Base-by-base conservation (phyloP, 2,888 invertebrate species). In the Drosophila lutescens region DNA sequence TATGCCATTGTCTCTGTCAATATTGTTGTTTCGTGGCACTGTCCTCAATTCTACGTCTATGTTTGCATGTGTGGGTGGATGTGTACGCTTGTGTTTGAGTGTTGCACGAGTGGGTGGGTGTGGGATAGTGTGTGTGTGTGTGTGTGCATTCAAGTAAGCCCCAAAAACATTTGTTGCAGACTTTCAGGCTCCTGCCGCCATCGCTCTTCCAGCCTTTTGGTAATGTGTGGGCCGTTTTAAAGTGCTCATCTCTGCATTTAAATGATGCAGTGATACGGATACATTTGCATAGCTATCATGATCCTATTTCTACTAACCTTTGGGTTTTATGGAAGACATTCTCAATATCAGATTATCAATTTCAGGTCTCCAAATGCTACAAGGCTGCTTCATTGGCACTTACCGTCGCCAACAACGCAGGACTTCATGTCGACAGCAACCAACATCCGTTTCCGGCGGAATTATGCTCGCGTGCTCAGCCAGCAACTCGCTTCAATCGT, bases 1-100 rank as follows among this genome's bases (percentile, higher is more conserved):
- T 80, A 80, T 80, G 84, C 72, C 79, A 86, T 86, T 83, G 86
- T 86, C 81, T 86, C 67, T 86, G 83, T 80, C 85, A 84, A 81
- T 82, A 85, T 82, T 85, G 82, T 78, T 81, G 76, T 74, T 74
- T 67, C 67, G 70, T 71, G 66, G 74, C 73, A 65, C 61, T 77
- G 74, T 80, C 65, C 70, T 66, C 66, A 56, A 63, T 46, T 46
- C 65, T 53, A 38, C 44, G 32, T 63, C 36, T 44, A 46, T 63
- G 46, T 53, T 32, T 63, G 44, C 38, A 13, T 23, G 38, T 63
- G 53, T 17, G 53, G 38, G 53, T 13, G 36, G 17, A 43, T 43
- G 58, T 49, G 38, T 55, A 23, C 36, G 59, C 47, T 30, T 23
- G 53, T 59, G 38, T 55, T 61, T 41, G 58, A 53, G 41, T 60